A percentile compares a stretch with the other conserved stretches of the same genome.
These are phyloP conservation scores for Trachymyrmex cornetzi DNA, from an alignment of 1,140 invertebrate species.

Conservation along the genomic window DNA sequence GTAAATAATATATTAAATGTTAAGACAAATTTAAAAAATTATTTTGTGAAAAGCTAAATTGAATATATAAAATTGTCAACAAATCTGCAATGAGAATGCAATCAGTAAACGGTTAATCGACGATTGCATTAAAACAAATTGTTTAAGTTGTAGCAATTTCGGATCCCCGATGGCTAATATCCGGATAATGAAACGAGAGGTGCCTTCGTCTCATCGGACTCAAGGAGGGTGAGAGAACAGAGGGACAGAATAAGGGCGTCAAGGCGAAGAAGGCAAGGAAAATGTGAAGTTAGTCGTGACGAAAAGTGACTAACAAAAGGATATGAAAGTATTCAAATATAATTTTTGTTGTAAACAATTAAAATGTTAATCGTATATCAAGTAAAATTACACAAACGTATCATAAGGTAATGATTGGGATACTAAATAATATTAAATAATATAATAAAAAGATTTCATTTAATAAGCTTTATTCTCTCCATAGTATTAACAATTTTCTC, in stretches of 20 bases:
- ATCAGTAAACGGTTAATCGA: conserved; percentile 80
- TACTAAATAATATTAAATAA: not conserved
- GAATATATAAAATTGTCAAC: conserved; percentile 25
- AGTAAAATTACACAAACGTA: not conserved
- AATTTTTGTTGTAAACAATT: conserved; percentile 78
- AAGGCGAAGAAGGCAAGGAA: conserved; percentile 63
- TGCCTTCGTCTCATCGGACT: conserved; percentile 72
- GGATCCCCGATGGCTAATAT: conserved; percentile 86
- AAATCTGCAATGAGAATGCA: conserved; percentile 53
- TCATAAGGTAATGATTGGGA: not conserved
- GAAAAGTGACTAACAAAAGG: conserved; percentile 84
- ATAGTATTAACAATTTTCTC: not conserved
- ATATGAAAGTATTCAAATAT: conserved; percentile 83
- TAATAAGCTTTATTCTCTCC: not conserved
- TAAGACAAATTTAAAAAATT: not conserved
- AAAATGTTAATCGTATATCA: conserved; percentile 54
- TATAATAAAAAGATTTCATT: not conserved
- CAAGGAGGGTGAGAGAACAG: conserved; percentile 75
- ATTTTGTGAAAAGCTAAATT: not conserved
- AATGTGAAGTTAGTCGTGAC: conserved; percentile 74
- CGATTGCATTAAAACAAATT: conserved; percentile 86
- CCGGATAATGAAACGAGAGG: conserved; percentile 85
- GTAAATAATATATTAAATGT: not conserved
- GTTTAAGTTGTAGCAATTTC: conserved; percentile 86
- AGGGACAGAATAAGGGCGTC: conserved; percentile 68